Evolutionary conservation across 2,888 invertebrate genomes (phyloP).

Genomic region (Notodonta dromedarius): DNA sequence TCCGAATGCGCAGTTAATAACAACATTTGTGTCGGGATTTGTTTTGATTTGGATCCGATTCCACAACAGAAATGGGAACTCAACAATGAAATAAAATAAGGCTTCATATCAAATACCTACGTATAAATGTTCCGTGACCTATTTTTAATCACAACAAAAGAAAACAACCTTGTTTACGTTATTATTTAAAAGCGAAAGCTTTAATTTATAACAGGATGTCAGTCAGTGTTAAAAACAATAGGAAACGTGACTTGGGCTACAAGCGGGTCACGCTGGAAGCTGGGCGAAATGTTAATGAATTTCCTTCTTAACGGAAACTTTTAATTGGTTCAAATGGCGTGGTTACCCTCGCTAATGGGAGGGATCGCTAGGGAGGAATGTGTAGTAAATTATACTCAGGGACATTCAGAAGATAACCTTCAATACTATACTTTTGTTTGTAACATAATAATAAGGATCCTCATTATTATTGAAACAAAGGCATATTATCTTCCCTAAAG

Average conservation of each 20-base stretch:
- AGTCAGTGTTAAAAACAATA: slow-evolving; percentile 29
- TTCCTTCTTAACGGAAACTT: slow-evolving; percentile 23
- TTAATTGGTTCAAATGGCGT: slow-evolving; percentile 27
- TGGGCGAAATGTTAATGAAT: slow-evolving; percentile 31
- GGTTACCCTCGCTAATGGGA: slow-evolving; percentile 6
- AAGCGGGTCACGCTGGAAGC: slow-evolving; percentile 18
- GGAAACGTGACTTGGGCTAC: slow-evolving; percentile 34
- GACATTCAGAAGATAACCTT: background rate
- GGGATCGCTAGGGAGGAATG: too few species aligned
- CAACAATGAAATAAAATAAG: too few species aligned
- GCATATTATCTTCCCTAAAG: too few species aligned
- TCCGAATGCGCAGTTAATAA: too few species aligned
- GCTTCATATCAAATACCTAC: too few species aligned
- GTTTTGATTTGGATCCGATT: too few species aligned
- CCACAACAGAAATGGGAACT: too few species aligned
- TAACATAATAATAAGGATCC: too few species aligned
- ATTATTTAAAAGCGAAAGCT: background rate
- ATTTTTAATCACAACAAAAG: background rate
- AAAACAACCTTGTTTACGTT: slow-evolving; percentile 1
- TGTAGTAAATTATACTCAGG: slow-evolving; percentile 4
- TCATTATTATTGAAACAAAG: too few species aligned
- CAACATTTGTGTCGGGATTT: too few species aligned
- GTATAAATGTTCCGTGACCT: background rate
- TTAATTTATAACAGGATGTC: slow-evolving; percentile 5
- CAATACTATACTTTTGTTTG: too few species aligned